Conservation (phyloP, 2,888 invertebrate genomes). For the Malacosoma neustria region DNA sequence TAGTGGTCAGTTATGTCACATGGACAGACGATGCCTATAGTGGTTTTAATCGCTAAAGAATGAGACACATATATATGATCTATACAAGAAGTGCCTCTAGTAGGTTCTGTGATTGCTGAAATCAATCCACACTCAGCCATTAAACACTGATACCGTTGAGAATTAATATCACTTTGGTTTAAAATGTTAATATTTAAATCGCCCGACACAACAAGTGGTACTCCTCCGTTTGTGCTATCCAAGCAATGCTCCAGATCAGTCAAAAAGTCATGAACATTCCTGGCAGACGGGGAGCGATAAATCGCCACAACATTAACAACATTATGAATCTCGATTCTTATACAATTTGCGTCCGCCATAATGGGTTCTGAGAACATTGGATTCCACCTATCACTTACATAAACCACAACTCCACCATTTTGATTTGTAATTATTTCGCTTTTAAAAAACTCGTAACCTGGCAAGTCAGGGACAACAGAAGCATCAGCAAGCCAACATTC, state of each 20-base stretch:
- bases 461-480: neutral
- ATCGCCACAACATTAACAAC: neutral
- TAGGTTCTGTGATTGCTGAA: conserved; percentile 1
- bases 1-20: too few relatives aligned
- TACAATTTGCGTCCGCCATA: conserved; percentile 2
- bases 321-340: neutral
- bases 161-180: neutral
- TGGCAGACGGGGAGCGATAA: conserved; percentile 4
- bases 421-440: conserved; percentile 1
- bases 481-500: conserved; percentile 2
- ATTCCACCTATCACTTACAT: conserved; percentile 2
- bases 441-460: conserved; percentile 1
- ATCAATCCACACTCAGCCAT: conserved; percentile 1
- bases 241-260: neutral
- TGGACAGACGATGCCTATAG: neutral
- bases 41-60: neutral
- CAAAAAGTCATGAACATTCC: conserved; percentile 1
- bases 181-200: conserved; percentile 3
- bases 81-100: conserved; percentile 2
- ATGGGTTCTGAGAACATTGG: neutral
- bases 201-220: neutral
- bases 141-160: conserved; percentile 1
- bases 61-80: conserved; percentile 1
- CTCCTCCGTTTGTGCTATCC: neutral
- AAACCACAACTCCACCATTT: conserved; percentile 5